A percentile compares a stretch with the other conserved stretches of the same genome.
phyloP scores from a whole-genome alignment of 1,140 invertebrate species.

The Drosophila sturtevanti region DNA sequence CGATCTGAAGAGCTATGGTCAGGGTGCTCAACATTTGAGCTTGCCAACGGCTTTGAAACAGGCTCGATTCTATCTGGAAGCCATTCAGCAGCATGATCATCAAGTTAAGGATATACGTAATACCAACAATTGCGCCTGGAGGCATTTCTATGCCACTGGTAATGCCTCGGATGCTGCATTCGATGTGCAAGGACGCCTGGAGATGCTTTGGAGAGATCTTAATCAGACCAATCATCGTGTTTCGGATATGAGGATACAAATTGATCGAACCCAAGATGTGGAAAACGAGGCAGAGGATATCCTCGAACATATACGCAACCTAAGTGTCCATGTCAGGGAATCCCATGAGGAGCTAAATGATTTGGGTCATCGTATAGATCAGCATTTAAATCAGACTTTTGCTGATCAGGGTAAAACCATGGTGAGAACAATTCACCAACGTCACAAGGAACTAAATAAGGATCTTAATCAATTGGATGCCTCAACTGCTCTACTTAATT shows the following conservation, averaged over 20 bases:
- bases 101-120: conserved; percentile 59
- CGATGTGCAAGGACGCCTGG: conserved; percentile 77
- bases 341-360: conserved; percentile 57
- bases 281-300: conserved; percentile 83
- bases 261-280: conserved; percentile 82
- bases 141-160: conserved; percentile 66
- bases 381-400: conserved; percentile 57
- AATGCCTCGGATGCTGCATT: conserved; percentile 73
- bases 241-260: conserved; percentile 66
- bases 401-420: conserved; percentile 52
- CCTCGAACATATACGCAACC: conserved; percentile 80
- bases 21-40: conserved; percentile 69
- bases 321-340: conserved; percentile 63
- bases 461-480: conserved; percentile 47
- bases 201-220: conserved; percentile 73
- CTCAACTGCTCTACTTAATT: conserved; percentile 44
- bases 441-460: conserved; percentile 46
- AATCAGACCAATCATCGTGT: conserved; percentile 73
- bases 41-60: conserved; percentile 73
- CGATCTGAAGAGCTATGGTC: conserved; percentile 66
- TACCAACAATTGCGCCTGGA: conserved; percentile 68
- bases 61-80: conserved; percentile 70
- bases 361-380: conserved; percentile 31
- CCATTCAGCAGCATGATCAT: conserved; percentile 64
- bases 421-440: conserved; percentile 32